Base-by-base conservation (phyloP, 2,888 invertebrate species). In the Epistrophe grossulariae region DNA sequence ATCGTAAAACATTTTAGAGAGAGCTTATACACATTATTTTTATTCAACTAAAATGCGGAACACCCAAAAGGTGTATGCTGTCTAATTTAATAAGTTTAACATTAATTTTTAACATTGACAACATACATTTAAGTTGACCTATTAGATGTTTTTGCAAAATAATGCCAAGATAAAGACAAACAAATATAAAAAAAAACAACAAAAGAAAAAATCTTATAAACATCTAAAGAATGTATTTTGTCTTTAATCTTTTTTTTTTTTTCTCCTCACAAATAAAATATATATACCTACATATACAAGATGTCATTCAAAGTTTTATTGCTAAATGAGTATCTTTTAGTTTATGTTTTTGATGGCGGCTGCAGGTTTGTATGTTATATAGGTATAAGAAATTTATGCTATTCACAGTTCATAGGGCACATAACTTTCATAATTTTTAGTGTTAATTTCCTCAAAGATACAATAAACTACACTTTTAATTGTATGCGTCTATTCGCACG, bases 51-150 rank as follows among this genome's bases (percentile, higher is more conserved):
- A 57, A 74, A 19, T 17, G 13, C 15, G 35, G 52, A 70, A 76
- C 70, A 74, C 70, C 66, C 70, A 68, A 81, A 76, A 81, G 76
- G 80, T 72, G 77, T 62, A 52, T 66, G 59, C 40, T 66, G 72
- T 48, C 43, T 62, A 17, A 19, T 28, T 28, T 70, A 43, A 80
- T 72, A 28, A 64, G 71, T 68, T 77, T 28, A 7, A 11, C 52
- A 76, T 57, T 77, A 78, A 68, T 72, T 52, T 73, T 15, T 6
- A 59, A 59, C 43, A 10, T 15, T 76, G 68, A 71, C 17, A 52
- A 62, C 52, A 24, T 24, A 31, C 28, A 55, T 31, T 31, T 55
- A 15, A 55, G 31, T 55, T 57, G 52, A 62, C 50, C 71, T 59
- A 31, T 50, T 45, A 55, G 28, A 72, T 45, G 59, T 48, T 78